Evolutionary conservation across 2,797 vertebrate genomes (phyloP).

Genomic region (Coccyzus lansbergi): DNA sequence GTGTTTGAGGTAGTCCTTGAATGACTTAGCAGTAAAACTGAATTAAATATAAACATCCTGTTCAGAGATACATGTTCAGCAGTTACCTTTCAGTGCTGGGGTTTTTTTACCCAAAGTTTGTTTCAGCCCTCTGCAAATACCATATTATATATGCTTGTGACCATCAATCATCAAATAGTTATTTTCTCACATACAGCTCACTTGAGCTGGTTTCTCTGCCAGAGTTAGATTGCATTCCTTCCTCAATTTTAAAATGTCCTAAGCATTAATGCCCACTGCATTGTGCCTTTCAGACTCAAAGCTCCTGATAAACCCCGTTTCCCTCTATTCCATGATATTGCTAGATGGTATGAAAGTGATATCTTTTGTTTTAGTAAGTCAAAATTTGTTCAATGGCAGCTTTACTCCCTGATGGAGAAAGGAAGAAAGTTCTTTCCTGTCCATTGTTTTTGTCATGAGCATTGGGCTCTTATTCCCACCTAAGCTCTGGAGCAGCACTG

Average conservation of each 20-base stretch:
- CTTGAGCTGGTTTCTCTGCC: neutral
- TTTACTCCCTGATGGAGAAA: neutral
- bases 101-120: neutral
- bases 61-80: neutral
- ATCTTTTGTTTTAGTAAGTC: neutral
- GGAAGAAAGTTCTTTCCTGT: neutral
- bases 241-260: neutral
- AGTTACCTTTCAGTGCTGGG: neutral
- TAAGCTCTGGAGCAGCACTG: neutral
- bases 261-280: neutral
- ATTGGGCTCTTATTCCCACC: neutral
- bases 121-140: neutral
- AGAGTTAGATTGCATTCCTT: neutral
- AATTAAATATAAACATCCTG: neutral
- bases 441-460: neutral
- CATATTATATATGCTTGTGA: neutral
- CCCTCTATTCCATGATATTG: neutral
- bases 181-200: neutral
- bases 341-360: neutral
- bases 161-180: neutral
- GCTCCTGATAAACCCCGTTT: neutral
- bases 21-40: neutral
- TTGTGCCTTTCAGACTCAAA: neutral
- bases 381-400: neutral
- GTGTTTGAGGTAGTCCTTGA: neutral